phyloP scores from a whole-genome alignment of 37 sponge, comb jelly and placozoan genomes.

The Spongilla lacustris region DNA sequence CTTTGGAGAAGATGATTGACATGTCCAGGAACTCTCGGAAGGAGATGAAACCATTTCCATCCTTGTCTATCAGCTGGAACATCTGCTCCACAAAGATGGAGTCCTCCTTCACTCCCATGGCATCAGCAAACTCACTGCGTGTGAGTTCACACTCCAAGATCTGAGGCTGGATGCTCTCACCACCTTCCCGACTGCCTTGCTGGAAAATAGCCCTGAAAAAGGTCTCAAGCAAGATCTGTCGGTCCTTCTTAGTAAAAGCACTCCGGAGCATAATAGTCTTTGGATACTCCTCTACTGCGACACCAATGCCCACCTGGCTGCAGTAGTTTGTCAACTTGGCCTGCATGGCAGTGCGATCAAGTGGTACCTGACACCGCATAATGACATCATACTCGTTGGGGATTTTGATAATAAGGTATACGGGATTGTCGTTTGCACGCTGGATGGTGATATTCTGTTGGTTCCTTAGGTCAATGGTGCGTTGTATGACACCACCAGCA shows the following conservation, averaged over 20 bases:
- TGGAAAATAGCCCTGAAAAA: conserved; percentile 90
- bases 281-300: conserved; percentile 58
- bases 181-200: conserved; percentile 48
- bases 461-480: conserved; percentile 69
- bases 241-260: conserved; percentile 75
- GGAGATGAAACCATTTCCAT: conserved; percentile 85
- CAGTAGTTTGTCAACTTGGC: conserved; percentile 65
- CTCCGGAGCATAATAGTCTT: conserved; percentile 39
- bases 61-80: conserved; percentile 93
- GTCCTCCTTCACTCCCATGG: conserved; percentile 85
- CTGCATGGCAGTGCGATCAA: conserved; percentile 59
- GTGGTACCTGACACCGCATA: conserved; percentile 33
- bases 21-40: conserved; percentile 94
- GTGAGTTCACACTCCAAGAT: conserved; percentile 83
- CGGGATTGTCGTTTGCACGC: conserved; percentile 55
- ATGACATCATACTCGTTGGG: conserved; percentile 80
- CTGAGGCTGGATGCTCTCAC: conserved; percentile 1
- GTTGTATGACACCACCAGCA: conserved; percentile 31
- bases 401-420: conserved; percentile 59
- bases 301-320: conserved; percentile 47
- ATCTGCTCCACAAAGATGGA: conserved; percentile 96
- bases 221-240: conserved; percentile 79
- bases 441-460: conserved; percentile 51
- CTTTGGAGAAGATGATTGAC: conserved; percentile 91
- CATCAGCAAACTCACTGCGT: conserved; percentile 88